Evolutionary conservation across 2,113 vertebrate genomes (phyloP).

Genomic region (Calyptommatus sinebrachiatus): DNA sequence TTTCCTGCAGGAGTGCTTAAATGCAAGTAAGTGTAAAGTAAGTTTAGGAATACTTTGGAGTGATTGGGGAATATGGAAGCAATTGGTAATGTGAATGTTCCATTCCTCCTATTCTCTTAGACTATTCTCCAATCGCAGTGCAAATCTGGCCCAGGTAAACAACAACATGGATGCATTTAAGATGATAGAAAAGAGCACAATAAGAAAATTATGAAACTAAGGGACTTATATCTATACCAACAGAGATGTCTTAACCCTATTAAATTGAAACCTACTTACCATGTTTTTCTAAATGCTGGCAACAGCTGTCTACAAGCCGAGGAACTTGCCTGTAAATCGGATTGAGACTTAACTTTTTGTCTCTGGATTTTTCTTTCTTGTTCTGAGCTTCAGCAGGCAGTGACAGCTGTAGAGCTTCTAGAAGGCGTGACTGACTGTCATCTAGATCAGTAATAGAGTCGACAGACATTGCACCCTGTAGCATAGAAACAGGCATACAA

Average conservation of each 20-base stretch:
- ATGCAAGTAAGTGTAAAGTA: too few species aligned
- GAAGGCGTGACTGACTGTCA: conserved; percentile 90
- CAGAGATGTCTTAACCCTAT: neutral
- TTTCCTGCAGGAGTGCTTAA: too few species aligned
- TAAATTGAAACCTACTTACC: conserved; percentile 75
- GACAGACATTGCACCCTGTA: conserved; percentile 95
- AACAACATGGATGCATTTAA: too few species aligned
- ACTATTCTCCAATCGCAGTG: too few species aligned
- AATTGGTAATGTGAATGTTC: too few species aligned
- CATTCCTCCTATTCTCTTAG: too few species aligned
- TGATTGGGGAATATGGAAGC: too few species aligned
- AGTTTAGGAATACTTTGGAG: too few species aligned
- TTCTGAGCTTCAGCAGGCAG: conserved; percentile 85
- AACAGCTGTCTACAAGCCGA: conserved; percentile 92
- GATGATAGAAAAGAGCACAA: too few species aligned
- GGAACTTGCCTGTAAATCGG: conserved; percentile 97
- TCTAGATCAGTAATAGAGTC: conserved; percentile 98
- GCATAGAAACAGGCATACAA: conserved; percentile 38
- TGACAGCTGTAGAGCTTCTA: conserved; percentile 96
- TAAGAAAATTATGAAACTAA: neutral
- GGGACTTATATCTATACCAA: conserved; percentile 1
- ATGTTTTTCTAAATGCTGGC: conserved; percentile 93
- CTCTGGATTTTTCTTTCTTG: conserved; percentile 88
- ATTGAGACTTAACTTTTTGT: conserved; percentile 95
- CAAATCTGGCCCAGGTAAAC: too few species aligned